phyloP scores from a whole-genome alignment of 2,888 invertebrate genomes.

The Eulithis testata region DNA sequence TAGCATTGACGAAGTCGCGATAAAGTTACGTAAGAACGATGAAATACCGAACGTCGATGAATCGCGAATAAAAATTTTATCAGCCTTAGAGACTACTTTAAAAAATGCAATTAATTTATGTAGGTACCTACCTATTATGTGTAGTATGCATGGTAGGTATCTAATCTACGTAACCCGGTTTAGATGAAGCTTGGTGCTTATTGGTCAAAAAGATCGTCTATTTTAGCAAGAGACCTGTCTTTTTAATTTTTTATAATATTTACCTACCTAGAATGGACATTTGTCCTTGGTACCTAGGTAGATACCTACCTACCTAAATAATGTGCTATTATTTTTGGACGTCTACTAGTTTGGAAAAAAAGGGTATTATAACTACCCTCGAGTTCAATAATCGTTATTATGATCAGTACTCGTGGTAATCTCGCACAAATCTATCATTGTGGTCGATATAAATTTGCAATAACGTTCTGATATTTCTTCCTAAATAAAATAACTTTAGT shows the following conservation, averaged over 20 bases:
- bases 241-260: too few species aligned
- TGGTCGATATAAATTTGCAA: neutral
- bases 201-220: too few species aligned
- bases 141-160: too few species aligned
- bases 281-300: too few species aligned
- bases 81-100: neutral
- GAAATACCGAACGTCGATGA: neutral
- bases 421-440: neutral
- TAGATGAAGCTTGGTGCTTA: too few species aligned
- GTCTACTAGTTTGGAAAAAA: too few species aligned
- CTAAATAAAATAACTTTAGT: neutral
- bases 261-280: too few species aligned
- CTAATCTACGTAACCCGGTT: too few species aligned
- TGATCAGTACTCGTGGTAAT: neutral
- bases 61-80: too few species aligned
- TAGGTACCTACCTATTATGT: neutral
- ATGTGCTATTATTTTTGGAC: too few species aligned
- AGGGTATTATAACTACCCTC: constrained; percentile 4
- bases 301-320: too few species aligned
- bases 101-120: neutral
- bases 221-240: too few species aligned
- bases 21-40: constrained; percentile 6
- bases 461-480: neutral
- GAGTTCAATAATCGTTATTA: neutral
- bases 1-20: constrained; percentile 16